Evolutionary conservation across 2,113 vertebrate species (phyloP).

Genomic region (Colinus virginianus): DNA sequence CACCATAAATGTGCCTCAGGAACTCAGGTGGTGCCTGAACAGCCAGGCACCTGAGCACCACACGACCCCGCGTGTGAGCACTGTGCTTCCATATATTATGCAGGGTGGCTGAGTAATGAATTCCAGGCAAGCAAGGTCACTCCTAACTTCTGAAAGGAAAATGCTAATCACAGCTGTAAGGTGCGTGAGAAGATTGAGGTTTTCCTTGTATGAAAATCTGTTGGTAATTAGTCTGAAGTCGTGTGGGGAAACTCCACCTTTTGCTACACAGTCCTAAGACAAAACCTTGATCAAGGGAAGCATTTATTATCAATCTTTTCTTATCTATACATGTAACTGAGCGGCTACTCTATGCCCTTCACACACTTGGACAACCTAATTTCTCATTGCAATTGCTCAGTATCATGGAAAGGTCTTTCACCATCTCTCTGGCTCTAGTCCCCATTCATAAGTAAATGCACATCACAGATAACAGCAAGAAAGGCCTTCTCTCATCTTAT

Average conservation of each 20-base stretch:
- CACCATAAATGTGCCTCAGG: fast-evolving
- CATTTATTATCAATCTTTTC: constrained; percentile 51
- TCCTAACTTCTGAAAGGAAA: neutral
- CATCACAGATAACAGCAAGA: constrained; percentile 3
- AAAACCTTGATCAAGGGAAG: neutral
- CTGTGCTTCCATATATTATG: neutral
- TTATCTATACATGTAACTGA: neutral
- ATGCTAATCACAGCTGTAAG: constrained; percentile 42
- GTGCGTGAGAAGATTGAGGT: constrained; percentile 51
- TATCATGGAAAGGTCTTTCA: constrained; percentile 2
- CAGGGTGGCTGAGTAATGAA: constrained; percentile 41
- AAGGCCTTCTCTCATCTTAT: neutral
- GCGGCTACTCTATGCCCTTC: constrained; percentile 4
- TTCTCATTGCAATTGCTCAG: constrained; percentile 1
- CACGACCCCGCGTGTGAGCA: neutral
- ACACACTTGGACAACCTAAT: neutral
- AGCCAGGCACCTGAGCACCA: neutral
- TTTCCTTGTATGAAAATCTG: constrained; percentile 53
- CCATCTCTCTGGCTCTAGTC: neutral
- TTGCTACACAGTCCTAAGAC: neutral
- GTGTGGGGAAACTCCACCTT: constrained; percentile 43
- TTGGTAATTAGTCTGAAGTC: constrained; percentile 61
- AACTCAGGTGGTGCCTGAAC: neutral
- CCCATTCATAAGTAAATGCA: constrained; percentile 44
- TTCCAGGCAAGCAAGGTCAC: neutral